Evolutionary conservation across 1,140 invertebrate species (phyloP).

Genomic region (Brachionus paranguensis): DNA sequence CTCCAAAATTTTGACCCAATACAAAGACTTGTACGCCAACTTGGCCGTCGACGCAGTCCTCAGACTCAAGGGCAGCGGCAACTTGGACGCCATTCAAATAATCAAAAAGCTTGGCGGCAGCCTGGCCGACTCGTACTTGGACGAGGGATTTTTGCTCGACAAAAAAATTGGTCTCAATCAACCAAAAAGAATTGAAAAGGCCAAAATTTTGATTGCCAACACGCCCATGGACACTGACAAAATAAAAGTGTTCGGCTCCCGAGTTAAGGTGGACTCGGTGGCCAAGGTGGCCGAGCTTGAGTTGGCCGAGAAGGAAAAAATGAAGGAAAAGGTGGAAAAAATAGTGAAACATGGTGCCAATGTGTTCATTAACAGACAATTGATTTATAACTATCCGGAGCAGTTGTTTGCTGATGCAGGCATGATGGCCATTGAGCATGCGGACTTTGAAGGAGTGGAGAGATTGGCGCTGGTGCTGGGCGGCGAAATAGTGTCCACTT

Average conservation of each 20-base stretch:
- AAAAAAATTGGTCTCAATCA: constrained; percentile 89
- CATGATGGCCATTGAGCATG: constrained; percentile 99
- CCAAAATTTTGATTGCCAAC: constrained; percentile 96
- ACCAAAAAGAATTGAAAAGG: constrained; percentile 81
- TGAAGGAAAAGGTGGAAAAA: constrained; percentile 98
- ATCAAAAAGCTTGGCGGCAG: constrained; percentile 91
- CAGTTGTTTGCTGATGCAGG: constrained; percentile 96
- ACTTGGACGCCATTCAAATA: constrained; percentile 91
- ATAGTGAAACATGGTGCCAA: constrained; percentile 92
- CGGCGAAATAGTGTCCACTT: constrained; percentile 97
- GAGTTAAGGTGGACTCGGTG: constrained; percentile 92
- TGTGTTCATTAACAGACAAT: constrained; percentile 96
- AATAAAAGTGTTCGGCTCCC: constrained; percentile 94
- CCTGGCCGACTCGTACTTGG: constrained; percentile 88
- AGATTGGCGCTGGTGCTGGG: constrained; percentile 90
- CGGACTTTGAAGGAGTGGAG: constrained; percentile 98
- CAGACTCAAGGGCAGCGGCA: constrained; percentile 74
- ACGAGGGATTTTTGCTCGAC: constrained; percentile 92
- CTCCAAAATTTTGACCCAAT: constrained; percentile 94
- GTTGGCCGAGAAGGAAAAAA: constrained; percentile 95
- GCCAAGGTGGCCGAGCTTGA: constrained; percentile 97
- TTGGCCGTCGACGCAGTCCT: constrained; percentile 90
- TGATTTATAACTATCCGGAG: constrained; percentile 99
- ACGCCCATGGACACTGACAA: constrained; percentile 99
- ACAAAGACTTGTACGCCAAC: constrained; percentile 92